These are phyloP conservation scores for Macroteleia sp. DNA, from an alignment of 2,888 invertebrate genomes.

Conservation along the genomic window DNA sequence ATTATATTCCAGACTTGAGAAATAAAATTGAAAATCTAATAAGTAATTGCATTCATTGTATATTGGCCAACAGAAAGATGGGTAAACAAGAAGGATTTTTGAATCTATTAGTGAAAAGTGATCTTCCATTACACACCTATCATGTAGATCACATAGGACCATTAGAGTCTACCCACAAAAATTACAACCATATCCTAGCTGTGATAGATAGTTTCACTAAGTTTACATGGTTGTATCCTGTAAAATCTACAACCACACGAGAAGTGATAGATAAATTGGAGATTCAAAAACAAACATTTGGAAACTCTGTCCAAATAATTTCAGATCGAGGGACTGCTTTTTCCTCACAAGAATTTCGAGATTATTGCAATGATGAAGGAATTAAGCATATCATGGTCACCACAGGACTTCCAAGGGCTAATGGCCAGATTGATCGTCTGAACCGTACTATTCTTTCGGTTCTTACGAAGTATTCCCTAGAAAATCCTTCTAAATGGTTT, in stretches of 20 bases:
- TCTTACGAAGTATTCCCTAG: constrained; percentile 71
- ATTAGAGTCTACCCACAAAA: not conserved
- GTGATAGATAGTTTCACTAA: not conserved
- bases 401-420: not conserved
- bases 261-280: not conserved
- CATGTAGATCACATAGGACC: constrained; percentile 11
- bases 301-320: not conserved
- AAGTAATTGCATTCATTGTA: not conserved
- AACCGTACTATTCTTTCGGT: constrained; percentile 5
- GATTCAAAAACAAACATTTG: not conserved
- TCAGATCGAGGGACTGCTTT: not conserved
- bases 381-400: not conserved
- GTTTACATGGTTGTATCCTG: not conserved
- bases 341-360: not conserved
- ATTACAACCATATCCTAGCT: constrained; percentile 1
- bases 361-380: not conserved
- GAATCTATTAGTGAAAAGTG: constrained; percentile 40
- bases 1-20: not conserved
- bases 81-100: constrained; percentile 47
- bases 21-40: not conserved
- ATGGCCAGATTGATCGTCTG: constrained; percentile 67
- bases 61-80: constrained; percentile 12
- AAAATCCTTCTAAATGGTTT: constrained; percentile 72
- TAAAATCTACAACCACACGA: not conserved
- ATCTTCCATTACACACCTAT: not conserved